Evolutionary conservation across 2,797 vertebrate species (phyloP).

Genomic region (Epinephelus coioides): DNA sequence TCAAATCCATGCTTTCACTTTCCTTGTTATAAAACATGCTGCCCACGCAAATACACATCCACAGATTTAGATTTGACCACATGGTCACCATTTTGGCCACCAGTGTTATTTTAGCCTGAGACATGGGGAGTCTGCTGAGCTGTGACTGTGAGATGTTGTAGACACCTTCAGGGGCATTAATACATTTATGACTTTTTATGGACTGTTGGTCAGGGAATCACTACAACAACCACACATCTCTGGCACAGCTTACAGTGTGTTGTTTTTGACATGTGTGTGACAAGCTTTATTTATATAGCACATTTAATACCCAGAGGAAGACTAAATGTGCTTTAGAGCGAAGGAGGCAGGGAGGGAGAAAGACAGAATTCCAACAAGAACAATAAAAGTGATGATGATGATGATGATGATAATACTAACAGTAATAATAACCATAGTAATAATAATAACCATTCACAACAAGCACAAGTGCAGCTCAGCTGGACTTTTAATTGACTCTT

Average conservation of each 20-base stretch:
- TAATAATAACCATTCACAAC: background rate
- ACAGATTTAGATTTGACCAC: conserved; percentile 74
- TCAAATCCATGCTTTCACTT: conserved; percentile 69
- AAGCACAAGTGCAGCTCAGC: too few species aligned
- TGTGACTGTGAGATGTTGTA: conserved; percentile 16
- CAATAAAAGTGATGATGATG: background rate
- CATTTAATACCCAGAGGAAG: background rate
- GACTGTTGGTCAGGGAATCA: background rate
- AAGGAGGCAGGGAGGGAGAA: background rate
- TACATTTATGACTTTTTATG: conserved; percentile 2
- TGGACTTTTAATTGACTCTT: background rate
- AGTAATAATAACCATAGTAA: too few species aligned
- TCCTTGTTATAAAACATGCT: conserved; percentile 69
- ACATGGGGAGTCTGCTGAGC: conserved; percentile 26
- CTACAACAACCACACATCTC: background rate
- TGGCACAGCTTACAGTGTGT: too few species aligned
- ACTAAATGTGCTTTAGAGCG: background rate
- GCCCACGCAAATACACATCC: conserved; percentile 73
- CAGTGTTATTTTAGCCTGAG: conserved; percentile 48
- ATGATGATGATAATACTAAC: background rate
- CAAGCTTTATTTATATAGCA: background rate
- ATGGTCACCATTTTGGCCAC: conserved; percentile 52
- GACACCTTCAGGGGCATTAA: background rate
- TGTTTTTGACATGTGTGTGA: background rate
- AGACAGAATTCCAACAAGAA: background rate